These are phyloP conservation scores for Macrotus californicus DNA, from an alignment of 2,113 vertebrate species.

Conservation along the genomic window DNA sequence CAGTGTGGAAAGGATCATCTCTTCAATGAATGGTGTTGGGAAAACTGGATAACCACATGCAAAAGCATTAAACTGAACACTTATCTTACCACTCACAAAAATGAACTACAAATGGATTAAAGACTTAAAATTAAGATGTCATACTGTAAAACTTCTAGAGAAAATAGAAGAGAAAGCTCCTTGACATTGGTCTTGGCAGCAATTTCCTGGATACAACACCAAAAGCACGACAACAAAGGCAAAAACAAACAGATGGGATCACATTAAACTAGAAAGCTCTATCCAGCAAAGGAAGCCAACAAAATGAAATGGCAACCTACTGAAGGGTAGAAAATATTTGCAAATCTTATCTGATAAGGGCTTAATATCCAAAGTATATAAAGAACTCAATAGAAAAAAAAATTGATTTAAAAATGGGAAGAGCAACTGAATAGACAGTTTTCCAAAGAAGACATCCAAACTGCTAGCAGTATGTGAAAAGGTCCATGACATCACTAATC, in stretches of 20 bases:
- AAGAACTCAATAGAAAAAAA: neutral
- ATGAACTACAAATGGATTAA: neutral
- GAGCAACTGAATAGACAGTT: neutral
- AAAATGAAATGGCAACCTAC: neutral
- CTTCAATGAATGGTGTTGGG: neutral
- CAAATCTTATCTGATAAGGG: neutral
- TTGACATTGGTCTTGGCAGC: neutral
- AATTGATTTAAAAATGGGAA: neutral
- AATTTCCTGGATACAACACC: neutral
- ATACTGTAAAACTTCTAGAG: neutral
- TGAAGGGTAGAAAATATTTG: neutral
- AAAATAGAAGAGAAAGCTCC: neutral
- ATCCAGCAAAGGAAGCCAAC: neutral
- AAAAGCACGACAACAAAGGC: neutral
- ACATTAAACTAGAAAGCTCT: neutral
- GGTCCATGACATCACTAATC: neutral
- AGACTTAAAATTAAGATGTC: neutral
- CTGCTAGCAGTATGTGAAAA: neutral
- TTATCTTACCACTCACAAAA: neutral
- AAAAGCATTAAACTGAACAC: neutral
- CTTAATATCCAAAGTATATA: neutral
- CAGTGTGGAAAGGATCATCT: neutral
- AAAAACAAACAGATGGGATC: neutral
- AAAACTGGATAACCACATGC: neutral
- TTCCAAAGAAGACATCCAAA: neutral